Evolutionary conservation across 2,888 invertebrate species (phyloP), one percentile per base, ranked within the genome.

Genomic region (Drosophila colorata): DNA sequence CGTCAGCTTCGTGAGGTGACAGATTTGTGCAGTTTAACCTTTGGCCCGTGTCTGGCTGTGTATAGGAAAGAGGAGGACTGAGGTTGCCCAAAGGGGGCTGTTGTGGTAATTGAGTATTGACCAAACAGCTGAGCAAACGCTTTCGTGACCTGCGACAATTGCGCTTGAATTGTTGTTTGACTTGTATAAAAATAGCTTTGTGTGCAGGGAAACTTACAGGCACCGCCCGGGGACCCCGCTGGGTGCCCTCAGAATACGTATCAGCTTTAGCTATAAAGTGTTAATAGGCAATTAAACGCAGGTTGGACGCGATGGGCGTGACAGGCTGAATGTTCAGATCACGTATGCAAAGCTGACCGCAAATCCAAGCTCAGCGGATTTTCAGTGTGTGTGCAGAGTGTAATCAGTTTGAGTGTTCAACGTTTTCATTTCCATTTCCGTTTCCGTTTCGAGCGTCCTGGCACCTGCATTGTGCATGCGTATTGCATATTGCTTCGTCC

Each of bases 101-200:
- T 37, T 70, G 41, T 28, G 37, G 65, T 75, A 83, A 80, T 76
- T 68, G 74, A 69, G 67, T 84, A 84, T 84, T 84, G 89, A 84
- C 83, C 87, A 88, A 84, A 84, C 81, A 87, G 74, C 33, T 72
- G 59, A 56, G 59, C 43, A 56, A 56, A 63, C 31, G 46, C 16
- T 52, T 72, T 64, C 89, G 89, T 88, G 89, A 85, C 83, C 83
- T 55, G 57, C 48, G 71, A 70, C 74, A 85, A 69, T 89, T 81
- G 46, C 43, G 37, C 38, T 69, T 14, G 40, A 83, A 57, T 49
- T 1, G 25, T 25, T 20, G 75, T 56, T 66, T 65, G 23, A 69
- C 48, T 69, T 68, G 48, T 59, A 57, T 59, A 43, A 52, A 75
- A 67, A 72, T 52, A 74, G 40, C 37, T 46, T 31, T 58, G 40